Evolutionary conservation across 2,888 invertebrate genomes (phyloP), one percentile per base, ranked within the genome.

Genomic region (Opisthograptis luteolata): DNA sequence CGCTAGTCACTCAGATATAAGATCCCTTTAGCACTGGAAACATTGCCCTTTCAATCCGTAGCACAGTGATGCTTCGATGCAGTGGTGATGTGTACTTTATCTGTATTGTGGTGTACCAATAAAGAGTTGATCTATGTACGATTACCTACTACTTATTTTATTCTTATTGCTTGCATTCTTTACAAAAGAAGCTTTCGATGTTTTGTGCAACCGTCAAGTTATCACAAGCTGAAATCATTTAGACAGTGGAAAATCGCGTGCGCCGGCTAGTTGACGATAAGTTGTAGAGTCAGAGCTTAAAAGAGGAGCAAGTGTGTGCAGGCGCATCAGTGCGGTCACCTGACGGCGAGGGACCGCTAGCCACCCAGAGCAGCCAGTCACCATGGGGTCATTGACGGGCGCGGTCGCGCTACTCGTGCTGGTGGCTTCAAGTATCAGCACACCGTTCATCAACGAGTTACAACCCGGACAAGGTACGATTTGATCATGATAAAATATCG

Each of bases 381-480:
- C 67, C 77, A 90, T 90, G 90, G 79, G 77, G 70, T 71, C 78
- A 76, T 73, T 78, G 74, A 60, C 64, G 65, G 68, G 70, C 68
- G 66, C 75, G 64, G 76, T 84, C 66, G 85, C 80, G 66, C 59
- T 87, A 24, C 58, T 84, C 30, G 67, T 74, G 54, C 62, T 78
- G 43, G 67, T 66, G 37, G 61, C 71, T 30, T 63, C 78, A 9
- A 72, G 71, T 42, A 62, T 77, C 32, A 70, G 78, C 54, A 76
- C 86, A 22, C 82, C 91, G 27, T 72, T 89, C 36, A 62, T 87
- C 62, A 87, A 87, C 59, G 62, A 88, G 52, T 72, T 83, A 43
- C 73, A 68, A 58, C 82, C 84, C 10, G 87, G 84, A 51, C 72
- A 87, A 84, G 84, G 89, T 88, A 78, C 54, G 10, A 4, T 4